Conservation (phyloP, 2,888 invertebrate species). For the Empis stercorea region DNA sequence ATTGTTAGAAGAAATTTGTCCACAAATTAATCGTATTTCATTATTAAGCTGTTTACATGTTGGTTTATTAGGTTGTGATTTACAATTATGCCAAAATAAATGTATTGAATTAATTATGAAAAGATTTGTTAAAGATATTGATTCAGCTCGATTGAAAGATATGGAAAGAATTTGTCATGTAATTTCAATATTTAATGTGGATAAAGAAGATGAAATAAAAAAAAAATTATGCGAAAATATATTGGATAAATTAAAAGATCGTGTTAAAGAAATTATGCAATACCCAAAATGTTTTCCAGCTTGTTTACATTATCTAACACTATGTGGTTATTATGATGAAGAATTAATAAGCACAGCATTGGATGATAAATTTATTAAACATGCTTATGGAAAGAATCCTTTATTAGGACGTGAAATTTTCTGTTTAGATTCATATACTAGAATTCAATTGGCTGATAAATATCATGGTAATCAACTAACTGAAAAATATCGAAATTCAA, state of each 20-base stretch:
- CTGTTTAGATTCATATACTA: conserved; percentile 45
- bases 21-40: conserved; percentile 46
- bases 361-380: conserved; percentile 42
- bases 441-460: conserved; percentile 25
- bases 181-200: conserved; percentile 47
- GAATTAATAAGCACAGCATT: conserved; percentile 47
- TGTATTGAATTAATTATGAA: conserved; percentile 40
- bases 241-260: conserved; percentile 39
- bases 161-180: conserved; percentile 54
- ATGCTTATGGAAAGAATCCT: conserved; percentile 41
- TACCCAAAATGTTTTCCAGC: conserved; percentile 48
- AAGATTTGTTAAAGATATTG: conserved; percentile 39
- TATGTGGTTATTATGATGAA: conserved; percentile 42
- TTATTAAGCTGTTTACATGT: conserved; percentile 51
- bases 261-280: conserved; percentile 42
- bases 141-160: conserved; percentile 52
- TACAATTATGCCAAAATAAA: conserved; percentile 37
- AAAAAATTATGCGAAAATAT: conserved; percentile 38
- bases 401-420: conserved; percentile 46
- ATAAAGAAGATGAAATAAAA: conserved; percentile 36
- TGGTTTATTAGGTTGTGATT: conserved; percentile 46
- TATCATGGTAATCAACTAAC: conserved; percentile 43
- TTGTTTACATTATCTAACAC: conserved; percentile 47
- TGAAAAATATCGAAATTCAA: conserved; percentile 35
- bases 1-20: conserved; percentile 41